phyloP scores from a whole-genome alignment of 2,797 vertebrate species.

The Artibeus lituratus region DNA sequence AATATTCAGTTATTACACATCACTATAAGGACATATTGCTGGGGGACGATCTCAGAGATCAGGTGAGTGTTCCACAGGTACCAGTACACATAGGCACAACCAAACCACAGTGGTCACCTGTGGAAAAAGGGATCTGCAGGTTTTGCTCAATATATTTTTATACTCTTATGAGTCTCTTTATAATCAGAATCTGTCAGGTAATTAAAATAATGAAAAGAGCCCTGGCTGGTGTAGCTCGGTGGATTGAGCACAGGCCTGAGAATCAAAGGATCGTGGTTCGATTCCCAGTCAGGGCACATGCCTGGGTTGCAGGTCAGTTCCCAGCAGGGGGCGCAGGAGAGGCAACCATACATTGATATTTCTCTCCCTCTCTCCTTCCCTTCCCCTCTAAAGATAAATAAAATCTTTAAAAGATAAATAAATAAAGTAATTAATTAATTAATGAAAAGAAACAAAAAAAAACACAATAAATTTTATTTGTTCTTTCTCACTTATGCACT shows the following conservation, averaged over 20 bases:
- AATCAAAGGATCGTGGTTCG: too few relatives aligned
- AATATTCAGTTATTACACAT: neutral
- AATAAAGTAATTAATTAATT: too few relatives aligned
- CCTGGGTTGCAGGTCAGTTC: too few relatives aligned
- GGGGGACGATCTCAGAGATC: neutral
- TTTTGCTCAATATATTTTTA: neutral
- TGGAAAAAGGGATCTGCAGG: neutral
- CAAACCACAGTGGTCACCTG: too few relatives aligned
- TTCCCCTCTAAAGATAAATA: too few relatives aligned
- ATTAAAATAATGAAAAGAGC: neutral
- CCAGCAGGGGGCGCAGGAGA: too few relatives aligned
- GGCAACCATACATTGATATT: too few relatives aligned
- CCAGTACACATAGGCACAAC: accelerated
- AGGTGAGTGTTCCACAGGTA: neutral
- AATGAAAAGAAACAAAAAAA: neutral
- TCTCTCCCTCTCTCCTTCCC: too few relatives aligned
- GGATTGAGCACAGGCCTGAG: too few relatives aligned
- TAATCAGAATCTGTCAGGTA: neutral
- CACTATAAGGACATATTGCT: neutral
- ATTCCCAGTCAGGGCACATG: too few relatives aligned
- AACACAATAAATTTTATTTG: neutral
- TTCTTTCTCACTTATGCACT: neutral
- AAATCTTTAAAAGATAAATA: too few relatives aligned
- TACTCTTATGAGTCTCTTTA: neutral
- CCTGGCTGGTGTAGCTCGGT: too few relatives aligned